Conservation (phyloP, 2,797 vertebrate genomes). For the Emydoidea blandingii region DNA sequence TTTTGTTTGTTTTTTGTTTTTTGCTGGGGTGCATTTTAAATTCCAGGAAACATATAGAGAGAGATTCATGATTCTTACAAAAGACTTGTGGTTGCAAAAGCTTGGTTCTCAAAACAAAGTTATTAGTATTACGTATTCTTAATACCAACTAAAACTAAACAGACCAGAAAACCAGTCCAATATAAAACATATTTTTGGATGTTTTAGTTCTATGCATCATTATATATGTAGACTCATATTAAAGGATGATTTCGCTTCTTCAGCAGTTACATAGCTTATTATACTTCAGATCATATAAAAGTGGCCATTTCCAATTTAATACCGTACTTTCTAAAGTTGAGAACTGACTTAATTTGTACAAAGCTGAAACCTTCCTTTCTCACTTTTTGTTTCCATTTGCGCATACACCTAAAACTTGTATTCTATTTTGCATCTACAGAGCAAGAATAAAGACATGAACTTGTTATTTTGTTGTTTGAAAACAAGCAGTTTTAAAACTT, state of each 20-base stretch:
- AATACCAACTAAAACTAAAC: not conserved
- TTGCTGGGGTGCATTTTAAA: not conserved
- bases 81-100: not conserved
- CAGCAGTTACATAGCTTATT: not conserved
- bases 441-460: not conserved
- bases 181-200: not conserved
- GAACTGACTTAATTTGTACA: not conserved
- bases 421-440: constrained; percentile 10
- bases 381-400: not conserved
- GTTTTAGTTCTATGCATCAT: not conserved
- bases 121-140: not conserved
- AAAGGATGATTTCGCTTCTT: accelerated
- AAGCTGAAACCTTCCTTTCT: not conserved
- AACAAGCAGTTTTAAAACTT: not conserved
- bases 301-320: not conserved
- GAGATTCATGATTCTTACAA: not conserved
- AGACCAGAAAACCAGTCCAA: not conserved
- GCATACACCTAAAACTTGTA: not conserved
- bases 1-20: not conserved
- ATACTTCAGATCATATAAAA: not conserved
- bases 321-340: not conserved
- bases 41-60: not conserved
- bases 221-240: accelerated
- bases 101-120: constrained; percentile 10
- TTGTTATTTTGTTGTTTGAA: not conserved